A percentile compares a stretch with the other conserved stretches of the same genome.
These are phyloP conservation scores for Pyrrhura leucotis DNA, from an alignment of 2,797 vertebrate species.

Conservation along the genomic window DNA sequence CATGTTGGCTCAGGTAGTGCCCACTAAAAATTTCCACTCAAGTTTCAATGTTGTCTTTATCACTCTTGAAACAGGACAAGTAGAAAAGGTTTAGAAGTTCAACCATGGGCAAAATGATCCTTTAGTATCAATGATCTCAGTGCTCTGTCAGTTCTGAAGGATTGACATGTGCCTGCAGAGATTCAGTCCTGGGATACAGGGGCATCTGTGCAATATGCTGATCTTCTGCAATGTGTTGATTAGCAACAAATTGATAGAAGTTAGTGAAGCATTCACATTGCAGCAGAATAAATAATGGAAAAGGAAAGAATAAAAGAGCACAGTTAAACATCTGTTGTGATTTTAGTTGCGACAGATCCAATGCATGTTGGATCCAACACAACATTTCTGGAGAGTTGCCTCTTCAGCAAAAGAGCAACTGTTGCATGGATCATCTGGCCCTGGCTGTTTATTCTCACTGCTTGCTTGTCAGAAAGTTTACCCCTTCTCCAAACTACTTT, in stretches of 20 bases:
- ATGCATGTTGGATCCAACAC: rapidly evolving
- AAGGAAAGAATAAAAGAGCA: not conserved
- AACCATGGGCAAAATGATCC: rapidly evolving
- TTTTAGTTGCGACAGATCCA: not conserved
- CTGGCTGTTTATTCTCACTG: rapidly evolving
- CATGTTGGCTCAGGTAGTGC: not conserved
- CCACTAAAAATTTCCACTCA: not conserved
- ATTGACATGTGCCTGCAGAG: rapidly evolving
- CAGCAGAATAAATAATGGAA: not conserved
- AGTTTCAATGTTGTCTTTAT: not conserved
- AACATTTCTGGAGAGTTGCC: not conserved
- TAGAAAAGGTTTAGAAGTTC: not conserved
- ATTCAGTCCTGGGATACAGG: not conserved
- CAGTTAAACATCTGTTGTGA: not conserved
- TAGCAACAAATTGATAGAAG: not conserved
- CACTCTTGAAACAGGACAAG: not conserved
- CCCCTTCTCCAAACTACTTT: not conserved
- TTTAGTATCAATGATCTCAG: not conserved
- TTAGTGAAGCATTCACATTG: not conserved
- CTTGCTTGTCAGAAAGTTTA: not conserved
- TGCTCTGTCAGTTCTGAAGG: not conserved
- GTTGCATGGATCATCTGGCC: rapidly evolving
- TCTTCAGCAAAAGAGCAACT: rapidly evolving
- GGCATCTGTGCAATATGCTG: not conserved
- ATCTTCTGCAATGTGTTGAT: not conserved